Conservation (phyloP, 2,888 invertebrate genomes). For the Drosophila paramelanica region DNA sequence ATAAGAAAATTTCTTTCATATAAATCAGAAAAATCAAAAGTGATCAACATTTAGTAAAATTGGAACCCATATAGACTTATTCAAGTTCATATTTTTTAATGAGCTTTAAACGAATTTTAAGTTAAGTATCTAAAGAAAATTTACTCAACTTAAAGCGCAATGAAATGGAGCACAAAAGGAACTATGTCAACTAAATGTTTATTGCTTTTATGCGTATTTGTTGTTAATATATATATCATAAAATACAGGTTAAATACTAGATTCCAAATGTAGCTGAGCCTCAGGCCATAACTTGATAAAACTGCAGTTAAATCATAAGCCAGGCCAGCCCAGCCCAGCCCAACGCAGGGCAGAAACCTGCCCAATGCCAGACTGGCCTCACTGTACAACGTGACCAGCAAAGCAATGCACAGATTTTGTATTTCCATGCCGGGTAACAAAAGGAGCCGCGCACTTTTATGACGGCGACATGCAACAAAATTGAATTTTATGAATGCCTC, state of each 20-base stretch:
- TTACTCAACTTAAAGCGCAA: background rate
- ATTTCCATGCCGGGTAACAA: constrained; percentile 70
- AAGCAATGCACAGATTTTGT: constrained; percentile 80
- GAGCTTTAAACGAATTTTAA: no score
- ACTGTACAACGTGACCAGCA: constrained; percentile 73
- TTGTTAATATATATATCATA: constrained; percentile 3
- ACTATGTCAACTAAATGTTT: constrained; percentile 3
- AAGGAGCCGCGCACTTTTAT: constrained; percentile 79
- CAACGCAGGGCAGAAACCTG: constrained; percentile 49
- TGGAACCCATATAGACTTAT: no score
- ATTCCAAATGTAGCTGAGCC: constrained; percentile 19
- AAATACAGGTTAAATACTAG: constrained; percentile 17
- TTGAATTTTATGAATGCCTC: constrained; percentile 77
- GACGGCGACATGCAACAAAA: constrained; percentile 79
- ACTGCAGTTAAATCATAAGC: constrained; percentile 72
- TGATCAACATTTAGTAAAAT: no score
- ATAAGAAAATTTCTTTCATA: no score
- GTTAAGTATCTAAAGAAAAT: no score
- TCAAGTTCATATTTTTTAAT: no score
- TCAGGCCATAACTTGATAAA: constrained; percentile 40
- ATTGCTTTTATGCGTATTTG: constrained; percentile 5
- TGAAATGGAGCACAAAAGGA: constrained; percentile 2
- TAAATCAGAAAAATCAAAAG: no score
- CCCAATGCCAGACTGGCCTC: constrained; percentile 36
- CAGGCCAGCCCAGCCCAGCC: constrained; percentile 30